phyloP scores from a whole-genome alignment of 2,797 vertebrate genomes.

The Otolemur crassicaudatus region DNA sequence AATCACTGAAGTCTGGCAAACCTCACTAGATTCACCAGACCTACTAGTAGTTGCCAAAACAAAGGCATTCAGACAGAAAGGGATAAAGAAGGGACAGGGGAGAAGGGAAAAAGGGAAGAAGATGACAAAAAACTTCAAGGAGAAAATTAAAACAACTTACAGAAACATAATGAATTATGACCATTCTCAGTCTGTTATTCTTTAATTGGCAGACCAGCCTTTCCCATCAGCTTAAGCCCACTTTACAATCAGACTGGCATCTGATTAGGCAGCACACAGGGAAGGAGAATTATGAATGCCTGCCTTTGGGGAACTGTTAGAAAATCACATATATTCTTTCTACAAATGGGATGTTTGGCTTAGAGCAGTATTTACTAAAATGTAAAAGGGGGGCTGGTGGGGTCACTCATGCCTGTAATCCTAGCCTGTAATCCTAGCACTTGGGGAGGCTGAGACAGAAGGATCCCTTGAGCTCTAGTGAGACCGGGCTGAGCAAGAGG shows the following conservation, averaged over 20 bases:
- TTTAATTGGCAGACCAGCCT: slow-evolving; percentile 32
- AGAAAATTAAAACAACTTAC: slow-evolving; percentile 12
- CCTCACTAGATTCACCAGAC: background rate
- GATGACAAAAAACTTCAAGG: background rate
- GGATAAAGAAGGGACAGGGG: background rate
- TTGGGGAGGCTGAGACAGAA: too few species aligned
- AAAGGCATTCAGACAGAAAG: background rate
- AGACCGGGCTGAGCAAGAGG: too few species aligned
- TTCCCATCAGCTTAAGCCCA: slow-evolving; percentile 43
- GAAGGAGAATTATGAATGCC: slow-evolving; percentile 55
- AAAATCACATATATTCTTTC: slow-evolving; percentile 46
- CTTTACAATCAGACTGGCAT: slow-evolving; percentile 55
- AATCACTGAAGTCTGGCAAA: background rate
- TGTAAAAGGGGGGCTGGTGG: background rate
- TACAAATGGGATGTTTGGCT: slow-evolving; percentile 1
- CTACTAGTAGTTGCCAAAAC: slow-evolving; percentile 16
- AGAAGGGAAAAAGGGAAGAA: too few species aligned
- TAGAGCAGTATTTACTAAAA: slow-evolving; percentile 48
- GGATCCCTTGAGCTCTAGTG: too few species aligned
- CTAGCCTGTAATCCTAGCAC: too few species aligned
- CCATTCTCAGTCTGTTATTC: background rate
- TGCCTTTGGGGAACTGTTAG: slow-evolving; percentile 49
- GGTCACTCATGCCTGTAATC: too few species aligned
- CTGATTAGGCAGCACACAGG: slow-evolving; percentile 59
- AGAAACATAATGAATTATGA: background rate